These are phyloP conservation scores for Drosophila nigricruria DNA, from an alignment of 2,888 invertebrate genomes.

Conservation along the genomic window DNA sequence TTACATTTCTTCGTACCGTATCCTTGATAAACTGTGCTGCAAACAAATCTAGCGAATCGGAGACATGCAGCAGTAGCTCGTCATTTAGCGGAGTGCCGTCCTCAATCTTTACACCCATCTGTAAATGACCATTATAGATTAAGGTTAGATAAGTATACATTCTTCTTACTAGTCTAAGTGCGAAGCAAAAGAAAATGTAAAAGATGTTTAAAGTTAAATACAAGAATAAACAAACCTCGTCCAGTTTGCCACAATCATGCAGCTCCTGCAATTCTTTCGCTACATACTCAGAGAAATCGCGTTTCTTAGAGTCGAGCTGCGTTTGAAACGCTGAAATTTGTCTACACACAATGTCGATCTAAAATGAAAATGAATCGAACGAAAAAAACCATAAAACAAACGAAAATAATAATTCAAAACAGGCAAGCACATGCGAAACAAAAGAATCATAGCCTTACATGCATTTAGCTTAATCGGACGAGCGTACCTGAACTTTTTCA, in stretches of 20 bases:
- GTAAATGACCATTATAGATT: constrained; percentile 65
- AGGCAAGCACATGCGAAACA: constrained; percentile 36
- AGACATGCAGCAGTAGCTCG: constrained; percentile 88
- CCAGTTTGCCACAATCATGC: constrained; percentile 86
- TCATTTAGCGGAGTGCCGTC: constrained; percentile 87
- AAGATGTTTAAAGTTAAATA: background rate
- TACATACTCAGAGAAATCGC: constrained; percentile 86
- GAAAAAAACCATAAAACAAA: constrained; percentile 73
- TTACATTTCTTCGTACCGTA: constrained; percentile 90
- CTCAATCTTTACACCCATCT: constrained; percentile 87
- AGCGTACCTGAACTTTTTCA: constrained; percentile 84
- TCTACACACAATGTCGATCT: constrained; percentile 90
- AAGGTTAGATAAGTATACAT: too few relatives aligned
- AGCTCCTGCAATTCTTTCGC: constrained; percentile 86
- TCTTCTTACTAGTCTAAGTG: constrained; percentile 2
- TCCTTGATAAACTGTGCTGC: constrained; percentile 89
- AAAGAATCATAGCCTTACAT: constrained; percentile 14
- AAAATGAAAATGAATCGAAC: constrained; percentile 82
- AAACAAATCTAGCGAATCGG: constrained; percentile 89
- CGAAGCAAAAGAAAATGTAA: constrained; percentile 18
- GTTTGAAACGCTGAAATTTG: constrained; percentile 87
- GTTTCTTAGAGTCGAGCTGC: constrained; percentile 86
- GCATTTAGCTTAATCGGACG: constrained; percentile 7
- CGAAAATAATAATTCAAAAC: constrained; percentile 60
- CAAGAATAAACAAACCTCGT: constrained; percentile 85